phyloP scores from a whole-genome alignment of 2,888 invertebrate genomes.

The Morpho achilles region DNA sequence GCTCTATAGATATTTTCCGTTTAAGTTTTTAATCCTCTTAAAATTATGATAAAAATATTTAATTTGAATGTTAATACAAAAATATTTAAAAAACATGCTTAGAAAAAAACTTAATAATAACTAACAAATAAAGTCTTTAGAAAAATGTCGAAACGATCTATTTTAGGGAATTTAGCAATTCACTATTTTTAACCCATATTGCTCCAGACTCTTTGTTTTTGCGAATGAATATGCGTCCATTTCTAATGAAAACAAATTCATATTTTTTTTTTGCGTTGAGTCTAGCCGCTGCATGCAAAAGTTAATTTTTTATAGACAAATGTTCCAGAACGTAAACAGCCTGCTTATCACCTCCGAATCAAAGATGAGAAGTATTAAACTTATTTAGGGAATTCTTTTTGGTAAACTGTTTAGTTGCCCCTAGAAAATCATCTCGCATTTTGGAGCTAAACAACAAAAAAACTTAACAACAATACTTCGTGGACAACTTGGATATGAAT shows the following conservation, averaged over 20 bases:
- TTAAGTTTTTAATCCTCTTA: slow-evolving; percentile 18
- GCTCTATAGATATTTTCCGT: too few relatives aligned
- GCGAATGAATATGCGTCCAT: neutral
- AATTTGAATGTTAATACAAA: too few relatives aligned
- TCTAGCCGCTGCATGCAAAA: slow-evolving; percentile 6
- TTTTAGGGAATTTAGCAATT: neutral
- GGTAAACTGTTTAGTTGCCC: too few relatives aligned
- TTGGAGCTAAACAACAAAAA: too few relatives aligned
- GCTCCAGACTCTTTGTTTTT: neutral
- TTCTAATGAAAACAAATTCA: neutral
- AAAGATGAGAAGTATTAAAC: slow-evolving; percentile 6
- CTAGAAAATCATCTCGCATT: too few relatives aligned
- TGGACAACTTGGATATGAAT: too few relatives aligned
- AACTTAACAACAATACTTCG: too few relatives aligned
- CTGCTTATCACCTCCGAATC: slow-evolving; percentile 1
- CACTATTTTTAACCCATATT: neutral
- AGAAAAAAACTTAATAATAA: too few relatives aligned
- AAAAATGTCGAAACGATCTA: neutral
- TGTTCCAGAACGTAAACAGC: slow-evolving; percentile 5
- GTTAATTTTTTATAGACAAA: slow-evolving; percentile 4
- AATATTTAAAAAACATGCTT: too few relatives aligned
- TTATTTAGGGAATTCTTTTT: slow-evolving; percentile 7
- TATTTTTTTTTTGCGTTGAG: neutral
- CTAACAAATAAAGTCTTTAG: too few relatives aligned
- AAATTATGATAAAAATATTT: slow-evolving; percentile 16